A percentile compares a stretch with the other conserved stretches of the same genome.
phyloP scores from a whole-genome alignment of 2,797 vertebrate species.

The Naso thynnoides region DNA sequence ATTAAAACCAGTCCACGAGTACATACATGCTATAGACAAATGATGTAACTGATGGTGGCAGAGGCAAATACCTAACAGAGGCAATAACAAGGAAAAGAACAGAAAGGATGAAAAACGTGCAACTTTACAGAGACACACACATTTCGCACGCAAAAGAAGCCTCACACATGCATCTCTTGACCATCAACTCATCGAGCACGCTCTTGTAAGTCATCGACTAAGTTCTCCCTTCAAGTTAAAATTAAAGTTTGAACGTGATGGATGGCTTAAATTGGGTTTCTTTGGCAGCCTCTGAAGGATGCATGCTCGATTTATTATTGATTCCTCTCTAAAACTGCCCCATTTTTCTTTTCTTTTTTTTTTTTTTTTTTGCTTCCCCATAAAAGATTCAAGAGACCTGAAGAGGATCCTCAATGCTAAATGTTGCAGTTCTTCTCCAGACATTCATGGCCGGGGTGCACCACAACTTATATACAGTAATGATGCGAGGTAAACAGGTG shows the following conservation, averaged over 20 bases:
- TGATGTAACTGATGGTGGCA: not conserved
- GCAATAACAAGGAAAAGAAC: too few relatives aligned
- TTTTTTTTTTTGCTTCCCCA: constrained; percentile 19
- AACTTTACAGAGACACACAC: not conserved
- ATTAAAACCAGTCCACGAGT: too few relatives aligned
- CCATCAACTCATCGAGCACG: constrained; percentile 1
- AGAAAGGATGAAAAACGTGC: not conserved
- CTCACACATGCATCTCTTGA: not conserved
- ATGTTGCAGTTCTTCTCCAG: constrained; percentile 42
- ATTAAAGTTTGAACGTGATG: constrained; percentile 43
- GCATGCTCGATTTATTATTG: constrained; percentile 76
- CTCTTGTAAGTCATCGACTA: constrained; percentile 18
- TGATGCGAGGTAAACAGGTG: constrained; percentile 45
- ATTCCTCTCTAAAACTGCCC: constrained; percentile 59
- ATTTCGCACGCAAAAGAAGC: not conserved
- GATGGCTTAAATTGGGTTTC: constrained; percentile 58
- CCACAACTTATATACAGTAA: constrained; percentile 45
- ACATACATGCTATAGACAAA: too few relatives aligned
- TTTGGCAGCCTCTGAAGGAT: constrained; percentile 49
- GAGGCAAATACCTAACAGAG: not conserved
- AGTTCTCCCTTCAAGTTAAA: constrained; percentile 27
- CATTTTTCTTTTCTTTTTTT: constrained; percentile 56
- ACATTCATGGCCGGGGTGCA: constrained; percentile 36
- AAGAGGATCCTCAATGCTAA: constrained; percentile 62
- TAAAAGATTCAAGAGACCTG: constrained; percentile 70